These are phyloP conservation scores for Drosophila algonquin DNA, from an alignment of 2,888 invertebrate genomes.

Conservation along the genomic window DNA sequence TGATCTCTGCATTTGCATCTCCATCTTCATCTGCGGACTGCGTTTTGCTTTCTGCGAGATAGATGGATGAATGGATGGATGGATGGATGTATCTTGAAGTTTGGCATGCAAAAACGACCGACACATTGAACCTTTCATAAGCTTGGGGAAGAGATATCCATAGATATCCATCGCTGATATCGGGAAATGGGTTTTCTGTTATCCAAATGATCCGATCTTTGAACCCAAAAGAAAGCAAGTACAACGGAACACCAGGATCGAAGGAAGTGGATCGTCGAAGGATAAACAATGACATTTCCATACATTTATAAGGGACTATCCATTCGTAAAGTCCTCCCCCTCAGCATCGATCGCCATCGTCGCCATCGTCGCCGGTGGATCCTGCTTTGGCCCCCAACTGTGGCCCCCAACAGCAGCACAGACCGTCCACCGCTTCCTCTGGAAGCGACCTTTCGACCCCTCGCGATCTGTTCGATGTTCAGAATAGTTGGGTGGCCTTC, in stretches of 20 bases:
- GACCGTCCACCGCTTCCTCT: not conserved
- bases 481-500: not conserved
- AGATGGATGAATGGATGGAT: not conserved
- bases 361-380: too few relatives aligned
- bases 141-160: not conserved
- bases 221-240: too few relatives aligned
- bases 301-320: not conserved
- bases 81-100: conserved; percentile 1
- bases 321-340: not conserved
- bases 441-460: not conserved
- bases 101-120: conserved; percentile 8
- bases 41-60: not conserved
- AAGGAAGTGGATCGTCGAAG: too few relatives aligned
- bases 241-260: too few relatives aligned
- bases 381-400: not conserved
- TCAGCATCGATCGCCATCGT: not conserved
- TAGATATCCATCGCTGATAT: not conserved
- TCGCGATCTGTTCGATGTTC: not conserved
- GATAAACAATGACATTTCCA: too few relatives aligned
- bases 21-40: conserved; percentile 19
- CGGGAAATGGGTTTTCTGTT: too few relatives aligned
- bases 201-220: not conserved
- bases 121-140: conserved; percentile 38
- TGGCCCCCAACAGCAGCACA: not conserved
- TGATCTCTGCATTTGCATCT: not conserved